phyloP scores from a whole-genome alignment of 1,140 invertebrate species.

The Chironomus striatipennis region DNA sequence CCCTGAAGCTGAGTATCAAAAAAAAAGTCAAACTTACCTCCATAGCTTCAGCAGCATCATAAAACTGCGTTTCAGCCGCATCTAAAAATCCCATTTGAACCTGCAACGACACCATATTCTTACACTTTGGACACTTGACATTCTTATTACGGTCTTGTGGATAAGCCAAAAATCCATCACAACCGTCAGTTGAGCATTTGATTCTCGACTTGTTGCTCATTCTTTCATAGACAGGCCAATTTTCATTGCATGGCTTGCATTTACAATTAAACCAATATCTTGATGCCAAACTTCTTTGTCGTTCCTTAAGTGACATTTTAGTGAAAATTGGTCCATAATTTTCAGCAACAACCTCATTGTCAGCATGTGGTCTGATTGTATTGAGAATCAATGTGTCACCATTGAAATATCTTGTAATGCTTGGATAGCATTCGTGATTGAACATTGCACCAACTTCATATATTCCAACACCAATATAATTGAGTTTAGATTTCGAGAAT shows the following conservation, averaged over 20 bases:
- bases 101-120: slow-evolving; percentile 45
- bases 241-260: slow-evolving; percentile 62
- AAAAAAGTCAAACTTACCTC: slow-evolving; percentile 29
- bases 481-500: slow-evolving; percentile 47
- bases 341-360: slow-evolving; percentile 62
- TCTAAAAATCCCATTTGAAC: slow-evolving; percentile 41
- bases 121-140: slow-evolving; percentile 45
- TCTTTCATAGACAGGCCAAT: slow-evolving; percentile 64
- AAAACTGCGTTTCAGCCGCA: slow-evolving; percentile 45
- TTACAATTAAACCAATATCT: slow-evolving; percentile 75
- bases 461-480: slow-evolving; percentile 66
- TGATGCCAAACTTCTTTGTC: slow-evolving; percentile 54
- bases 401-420: slow-evolving; percentile 68
- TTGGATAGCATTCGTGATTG: slow-evolving; percentile 82
- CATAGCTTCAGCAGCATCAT: slow-evolving; percentile 41
- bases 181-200: slow-evolving; percentile 45
- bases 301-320: slow-evolving; percentile 49
- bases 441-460: slow-evolving; percentile 74
- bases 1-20: no score
- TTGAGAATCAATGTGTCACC: slow-evolving; percentile 63
- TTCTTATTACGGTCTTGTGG: slow-evolving; percentile 36
- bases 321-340: slow-evolving; percentile 81
- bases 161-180: slow-evolving; percentile 43
- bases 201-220: slow-evolving; percentile 44
- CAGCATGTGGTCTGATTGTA: slow-evolving; percentile 51